Percentiles rank a stretch among this genome's conserved stretches.
Evolutionary conservation across 2,797 vertebrate genomes (phyloP).

Genomic region (Siniperca obscura): DNA sequence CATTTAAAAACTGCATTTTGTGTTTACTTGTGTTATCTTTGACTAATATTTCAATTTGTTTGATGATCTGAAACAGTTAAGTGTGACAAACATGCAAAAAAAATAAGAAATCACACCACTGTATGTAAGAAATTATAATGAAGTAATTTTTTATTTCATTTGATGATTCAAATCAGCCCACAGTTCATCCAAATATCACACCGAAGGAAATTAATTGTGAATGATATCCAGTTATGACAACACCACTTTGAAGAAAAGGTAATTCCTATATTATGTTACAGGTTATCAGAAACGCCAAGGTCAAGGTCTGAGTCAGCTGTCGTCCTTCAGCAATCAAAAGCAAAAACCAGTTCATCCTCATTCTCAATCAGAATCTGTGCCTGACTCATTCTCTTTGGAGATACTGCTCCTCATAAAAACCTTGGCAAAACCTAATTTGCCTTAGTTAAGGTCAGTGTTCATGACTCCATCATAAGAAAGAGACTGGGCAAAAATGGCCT

Average conservation of each 20-base stretch:
- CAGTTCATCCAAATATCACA: not conserved
- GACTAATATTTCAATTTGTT: too few relatives aligned
- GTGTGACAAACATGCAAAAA: too few relatives aligned
- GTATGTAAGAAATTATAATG: not conserved
- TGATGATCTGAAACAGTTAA: too few relatives aligned
- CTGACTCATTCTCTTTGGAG: conserved; percentile 9
- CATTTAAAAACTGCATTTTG: too few relatives aligned
- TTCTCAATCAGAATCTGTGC: conserved; percentile 8
- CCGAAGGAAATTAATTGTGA: not conserved
- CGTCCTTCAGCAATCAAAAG: not conserved
- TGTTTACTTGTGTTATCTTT: too few relatives aligned
- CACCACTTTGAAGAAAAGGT: not conserved
- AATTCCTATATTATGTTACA: too few relatives aligned
- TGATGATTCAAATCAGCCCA: not conserved
- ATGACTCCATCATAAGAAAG: too few relatives aligned
- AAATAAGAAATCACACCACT: too few relatives aligned
- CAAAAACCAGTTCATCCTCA: not conserved
- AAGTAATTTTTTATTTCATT: not conserved
- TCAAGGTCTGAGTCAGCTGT: conserved; percentile 10
- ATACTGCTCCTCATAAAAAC: conserved; percentile 4
- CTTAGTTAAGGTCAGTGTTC: too few relatives aligned
- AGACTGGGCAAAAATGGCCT: too few relatives aligned
- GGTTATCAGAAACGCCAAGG: too few relatives aligned
- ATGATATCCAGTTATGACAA: not conserved
- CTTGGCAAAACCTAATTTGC: not conserved